A percentile compares a stretch with the other conserved stretches of the same genome.
phyloP scores from a whole-genome alignment of 2,797 vertebrate species.

The Ciconia nigra region DNA sequence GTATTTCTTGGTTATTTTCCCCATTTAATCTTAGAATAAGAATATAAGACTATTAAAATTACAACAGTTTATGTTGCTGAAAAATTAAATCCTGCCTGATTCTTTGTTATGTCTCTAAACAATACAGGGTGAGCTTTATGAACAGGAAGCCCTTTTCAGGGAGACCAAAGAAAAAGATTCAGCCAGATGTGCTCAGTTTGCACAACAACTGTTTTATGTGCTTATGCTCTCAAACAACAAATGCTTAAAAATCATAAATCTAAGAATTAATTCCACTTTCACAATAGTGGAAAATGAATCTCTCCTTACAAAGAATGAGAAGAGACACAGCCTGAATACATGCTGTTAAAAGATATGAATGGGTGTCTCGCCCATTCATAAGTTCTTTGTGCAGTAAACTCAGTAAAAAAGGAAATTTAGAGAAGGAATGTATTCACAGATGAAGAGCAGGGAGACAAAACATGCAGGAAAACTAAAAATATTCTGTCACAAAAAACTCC shows the following conservation, averaged over 20 bases:
- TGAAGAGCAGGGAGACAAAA: slow-evolving; percentile 23
- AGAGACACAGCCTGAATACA: background rate
- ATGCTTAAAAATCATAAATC: slow-evolving; percentile 41
- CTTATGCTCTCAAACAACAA: slow-evolving; percentile 21
- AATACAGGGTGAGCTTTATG: background rate
- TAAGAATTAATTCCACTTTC: slow-evolving; percentile 44
- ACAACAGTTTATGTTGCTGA: background rate
- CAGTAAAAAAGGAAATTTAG: background rate
- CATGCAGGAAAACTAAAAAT: slow-evolving; percentile 42
- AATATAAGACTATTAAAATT: background rate
- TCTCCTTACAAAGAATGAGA: slow-evolving; percentile 3
- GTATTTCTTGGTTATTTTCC: background rate
- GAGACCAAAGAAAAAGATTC: background rate
- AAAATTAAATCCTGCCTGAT: background rate
- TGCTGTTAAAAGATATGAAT: slow-evolving; percentile 44
- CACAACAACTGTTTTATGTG: background rate
- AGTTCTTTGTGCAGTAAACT: slow-evolving; percentile 31
- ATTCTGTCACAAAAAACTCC: background rate
- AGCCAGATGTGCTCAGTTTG: background rate
- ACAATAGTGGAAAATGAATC: background rate
- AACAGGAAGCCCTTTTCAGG: background rate
- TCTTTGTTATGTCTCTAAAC: background rate
- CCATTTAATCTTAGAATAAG: background rate
- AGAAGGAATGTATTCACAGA: background rate
- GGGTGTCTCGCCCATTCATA: slow-evolving; percentile 49